Percentiles rank a stretch among this genome's conserved stretches.
These are phyloP conservation scores for Propithecus deckenii DNA, from an alignment of 2,797 vertebrate genomes.

Conservation along the genomic window DNA sequence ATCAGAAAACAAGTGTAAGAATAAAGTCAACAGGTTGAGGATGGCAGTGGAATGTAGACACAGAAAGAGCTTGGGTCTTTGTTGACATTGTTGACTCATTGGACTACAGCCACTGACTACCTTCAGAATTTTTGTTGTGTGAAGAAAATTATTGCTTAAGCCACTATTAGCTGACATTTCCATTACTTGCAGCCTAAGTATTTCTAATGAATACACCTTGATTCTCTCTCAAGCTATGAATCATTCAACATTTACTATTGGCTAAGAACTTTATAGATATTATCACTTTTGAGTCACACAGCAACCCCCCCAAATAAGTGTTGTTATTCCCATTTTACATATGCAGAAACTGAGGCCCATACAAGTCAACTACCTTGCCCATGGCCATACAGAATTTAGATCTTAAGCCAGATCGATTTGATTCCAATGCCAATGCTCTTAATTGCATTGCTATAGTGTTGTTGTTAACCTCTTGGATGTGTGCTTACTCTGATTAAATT, in stretches of 20 bases:
- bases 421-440: neutral
- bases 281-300: neutral
- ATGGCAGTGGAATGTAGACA: neutral
- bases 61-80: neutral
- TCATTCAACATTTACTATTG: neutral
- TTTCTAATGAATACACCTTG: neutral
- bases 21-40: neutral
- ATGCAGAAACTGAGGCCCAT: neutral
- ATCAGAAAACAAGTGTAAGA: neutral
- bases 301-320: neutral
- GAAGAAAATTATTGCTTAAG: neutral
- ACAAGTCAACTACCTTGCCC: neutral
- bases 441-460: neutral
- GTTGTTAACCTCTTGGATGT: neutral
- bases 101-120: neutral
- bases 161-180: neutral
- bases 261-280: neutral
- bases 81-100: neutral
- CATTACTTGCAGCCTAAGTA: neutral
- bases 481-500: neutral
- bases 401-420: neutral
- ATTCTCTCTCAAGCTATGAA: neutral
- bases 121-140: neutral
- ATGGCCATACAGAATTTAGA: neutral
- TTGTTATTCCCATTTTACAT: neutral